Evolutionary conservation across 2,797 vertebrate genomes (phyloP), one percentile per base, ranked within the genome.

Genomic region (Mormyrops attenuatus): DNA sequence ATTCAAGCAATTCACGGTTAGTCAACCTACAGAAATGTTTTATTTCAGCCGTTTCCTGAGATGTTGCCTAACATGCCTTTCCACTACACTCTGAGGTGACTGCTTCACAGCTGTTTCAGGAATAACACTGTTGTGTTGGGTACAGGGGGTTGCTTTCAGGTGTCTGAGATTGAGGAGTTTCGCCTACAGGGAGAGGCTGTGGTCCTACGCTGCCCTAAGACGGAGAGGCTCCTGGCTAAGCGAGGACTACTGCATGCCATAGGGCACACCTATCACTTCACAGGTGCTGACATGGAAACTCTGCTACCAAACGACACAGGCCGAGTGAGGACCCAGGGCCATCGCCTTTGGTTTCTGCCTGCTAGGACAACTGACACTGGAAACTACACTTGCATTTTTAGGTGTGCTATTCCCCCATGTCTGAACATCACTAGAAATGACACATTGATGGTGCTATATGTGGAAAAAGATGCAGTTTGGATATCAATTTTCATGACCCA

Each of bases 311-410:
- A 49, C 26, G 34, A 90, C 82, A 91, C 91, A 77, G 89, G 94
- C 88, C 93, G 92, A 87, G 20, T 95, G 85, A 92, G 93, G 92
- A 90, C 92, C 77, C 91, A 91, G 26, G 90, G 92, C 3, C 90
- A 93, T 0, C 84, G 92, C 8, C 91, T 99, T 85, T 97, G 97
- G 98, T 93, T 99, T 90, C 94, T 99, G 87, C 97, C 98, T 5
- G 96, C 94, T 44, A 90, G 60, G 89, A 52, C 89, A 7, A 95
- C 94, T 0, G 97, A 99, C 92, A 96, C 97, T 0, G 98, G 97
- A 57, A 91, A 95, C 13, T 99, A 98, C 57, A 91, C 93, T 90
- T 99, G 98, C 92, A 96, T 94, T 0, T 92, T 95, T 94, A 97
- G 98, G 98, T 98, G 88, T 69, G 89, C 15, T 9, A 20, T 47